Evolutionary conservation across 2,797 vertebrate species (phyloP).

Genomic region (Siniperca undulata): DNA sequence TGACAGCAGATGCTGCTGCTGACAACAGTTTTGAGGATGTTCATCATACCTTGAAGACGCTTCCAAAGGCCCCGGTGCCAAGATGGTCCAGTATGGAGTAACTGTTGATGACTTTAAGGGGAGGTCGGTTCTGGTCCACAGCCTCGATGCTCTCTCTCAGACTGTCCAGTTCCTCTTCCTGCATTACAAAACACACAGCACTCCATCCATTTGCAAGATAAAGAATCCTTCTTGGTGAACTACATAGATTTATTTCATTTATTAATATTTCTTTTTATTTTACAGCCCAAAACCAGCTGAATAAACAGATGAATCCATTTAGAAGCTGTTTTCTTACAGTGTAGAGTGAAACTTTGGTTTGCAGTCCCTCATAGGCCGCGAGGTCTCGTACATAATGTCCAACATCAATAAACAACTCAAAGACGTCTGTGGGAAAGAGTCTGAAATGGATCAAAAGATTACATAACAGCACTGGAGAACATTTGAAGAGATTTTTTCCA

Average conservation of each 20-base stretch:
- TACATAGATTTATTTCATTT: neutral
- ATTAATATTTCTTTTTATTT: slow-evolving; percentile 18
- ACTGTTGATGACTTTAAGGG: slow-evolving; percentile 88
- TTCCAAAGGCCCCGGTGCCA: slow-evolving; percentile 93
- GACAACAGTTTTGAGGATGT: neutral
- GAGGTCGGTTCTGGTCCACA: slow-evolving; percentile 90
- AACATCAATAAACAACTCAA: slow-evolving; percentile 95
- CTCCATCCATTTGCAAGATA: neutral
- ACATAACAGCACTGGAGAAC: slow-evolving; percentile 33
- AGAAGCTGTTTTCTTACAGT: slow-evolving; percentile 80
- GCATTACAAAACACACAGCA: slow-evolving; percentile 39
- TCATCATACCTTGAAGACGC: slow-evolving; percentile 89
- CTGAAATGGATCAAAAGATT: slow-evolving; percentile 74
- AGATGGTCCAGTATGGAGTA: slow-evolving; percentile 92
- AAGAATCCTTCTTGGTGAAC: neutral
- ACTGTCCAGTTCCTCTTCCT: slow-evolving; percentile 89
- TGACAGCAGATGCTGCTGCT: neutral
- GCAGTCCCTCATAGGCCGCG: slow-evolving; percentile 88
- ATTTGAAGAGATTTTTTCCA: slow-evolving; percentile 12
- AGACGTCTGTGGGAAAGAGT: slow-evolving; percentile 91
- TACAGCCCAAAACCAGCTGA: slow-evolving; percentile 6
- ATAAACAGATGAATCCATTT: slow-evolving; percentile 26
- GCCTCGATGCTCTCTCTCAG: slow-evolving; percentile 88
- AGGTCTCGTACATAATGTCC: slow-evolving; percentile 93
- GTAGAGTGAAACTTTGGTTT: slow-evolving; percentile 87